Evolutionary conservation across 2,113 vertebrate genomes (phyloP).

Genomic region (Peucedramus taeniatus): DNA sequence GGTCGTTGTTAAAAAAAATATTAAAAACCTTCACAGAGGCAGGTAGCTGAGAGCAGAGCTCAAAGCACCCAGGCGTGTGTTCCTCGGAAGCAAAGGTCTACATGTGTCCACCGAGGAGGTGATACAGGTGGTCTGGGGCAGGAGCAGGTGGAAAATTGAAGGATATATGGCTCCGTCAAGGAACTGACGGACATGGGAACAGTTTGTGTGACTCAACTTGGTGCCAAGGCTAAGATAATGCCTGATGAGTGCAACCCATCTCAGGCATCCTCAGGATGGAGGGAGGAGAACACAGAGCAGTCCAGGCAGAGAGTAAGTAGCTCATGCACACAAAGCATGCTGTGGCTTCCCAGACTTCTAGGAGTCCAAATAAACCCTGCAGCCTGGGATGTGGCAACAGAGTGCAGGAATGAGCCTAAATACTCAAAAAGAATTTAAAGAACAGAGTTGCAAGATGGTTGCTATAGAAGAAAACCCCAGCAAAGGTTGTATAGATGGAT

Average conservation of each 20-base stretch:
- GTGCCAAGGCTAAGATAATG: not conserved
- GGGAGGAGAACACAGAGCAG: not conserved
- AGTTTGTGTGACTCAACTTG: not conserved
- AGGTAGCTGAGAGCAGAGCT: not conserved
- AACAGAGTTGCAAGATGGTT: not conserved
- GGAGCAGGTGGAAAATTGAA: not conserved
- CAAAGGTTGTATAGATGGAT: not conserved
- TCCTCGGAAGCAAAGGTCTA: not conserved
- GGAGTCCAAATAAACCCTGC: not conserved
- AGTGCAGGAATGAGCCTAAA: not conserved
- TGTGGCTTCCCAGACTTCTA: not conserved
- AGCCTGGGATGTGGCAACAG: not conserved
- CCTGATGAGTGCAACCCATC: not conserved
- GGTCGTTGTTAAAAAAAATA: not conserved
- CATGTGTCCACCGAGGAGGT: not conserved
- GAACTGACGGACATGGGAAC: not conserved
- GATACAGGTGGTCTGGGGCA: not conserved
- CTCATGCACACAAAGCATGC: not conserved
- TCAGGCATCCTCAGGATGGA: not conserved
- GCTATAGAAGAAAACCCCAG: not conserved
- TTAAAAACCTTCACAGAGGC: not conserved
- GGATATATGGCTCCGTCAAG: rapidly evolving
- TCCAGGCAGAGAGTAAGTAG: not conserved
- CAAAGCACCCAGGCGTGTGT: not conserved
- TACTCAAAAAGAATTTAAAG: not conserved